A percentile compares a stretch with the other conserved stretches of the same genome.
Conservation (phyloP, 2,888 invertebrate species). For the Neoitamus cyanurus region DNA sequence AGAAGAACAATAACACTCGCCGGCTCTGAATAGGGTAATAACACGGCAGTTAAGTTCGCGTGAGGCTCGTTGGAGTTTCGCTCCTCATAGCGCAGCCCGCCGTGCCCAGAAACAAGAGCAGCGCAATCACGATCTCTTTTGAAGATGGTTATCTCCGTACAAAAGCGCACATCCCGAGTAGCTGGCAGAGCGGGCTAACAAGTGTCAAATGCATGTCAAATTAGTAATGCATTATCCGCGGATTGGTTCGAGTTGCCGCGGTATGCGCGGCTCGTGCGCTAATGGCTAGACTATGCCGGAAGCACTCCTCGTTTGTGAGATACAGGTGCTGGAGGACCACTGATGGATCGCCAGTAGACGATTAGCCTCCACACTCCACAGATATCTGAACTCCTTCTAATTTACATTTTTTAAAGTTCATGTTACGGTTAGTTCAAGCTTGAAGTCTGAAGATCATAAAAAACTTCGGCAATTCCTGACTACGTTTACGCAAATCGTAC, state of each 20-base stretch:
- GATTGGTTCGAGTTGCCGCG: not conserved
- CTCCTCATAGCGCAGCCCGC: not conserved
- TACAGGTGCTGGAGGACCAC: not conserved
- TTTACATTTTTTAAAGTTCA: too few species aligned
- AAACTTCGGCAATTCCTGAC: too few species aligned
- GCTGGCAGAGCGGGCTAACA: slow-evolving; percentile 7
- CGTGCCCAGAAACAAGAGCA: slow-evolving; percentile 34
- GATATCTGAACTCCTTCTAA: too few species aligned
- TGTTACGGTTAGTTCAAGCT: too few species aligned
- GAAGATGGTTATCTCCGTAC: slow-evolving; percentile 26
- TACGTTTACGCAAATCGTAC: too few species aligned
- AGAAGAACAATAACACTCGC: slow-evolving; percentile 50
- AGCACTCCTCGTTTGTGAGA: not conserved
- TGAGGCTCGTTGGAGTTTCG: slow-evolving; percentile 35
- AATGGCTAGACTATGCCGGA: not conserved
- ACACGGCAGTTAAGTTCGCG: slow-evolving; percentile 51
- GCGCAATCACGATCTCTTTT: slow-evolving; percentile 24
- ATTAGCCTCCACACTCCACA: not conserved
- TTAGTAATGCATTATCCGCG: slow-evolving; percentile 30
- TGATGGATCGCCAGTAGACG: not conserved
- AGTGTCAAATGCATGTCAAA: slow-evolving; percentile 41
- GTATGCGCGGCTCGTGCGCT: not conserved
- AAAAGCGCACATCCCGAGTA: not conserved
- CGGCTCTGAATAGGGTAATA: slow-evolving; percentile 50
- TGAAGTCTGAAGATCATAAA: too few species aligned